Conservation (phyloP, 1,140 invertebrate species). For the Rhopalosiphum padi region DNA sequence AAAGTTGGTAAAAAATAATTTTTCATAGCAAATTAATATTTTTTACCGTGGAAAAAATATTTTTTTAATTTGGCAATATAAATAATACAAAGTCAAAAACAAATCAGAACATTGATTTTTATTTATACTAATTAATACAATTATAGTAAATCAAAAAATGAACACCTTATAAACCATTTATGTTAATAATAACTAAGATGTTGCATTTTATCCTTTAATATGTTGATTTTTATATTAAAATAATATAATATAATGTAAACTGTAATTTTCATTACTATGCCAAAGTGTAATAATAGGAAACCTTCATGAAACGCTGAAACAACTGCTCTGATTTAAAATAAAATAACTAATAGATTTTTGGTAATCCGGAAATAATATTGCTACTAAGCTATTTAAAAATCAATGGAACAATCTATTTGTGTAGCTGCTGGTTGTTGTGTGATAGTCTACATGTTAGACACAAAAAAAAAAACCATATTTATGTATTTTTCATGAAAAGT, state of each 20-base stretch:
- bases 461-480: not conserved
- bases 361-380: not conserved
- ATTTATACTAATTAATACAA: not conserved
- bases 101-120: not conserved
- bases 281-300: too few species aligned
- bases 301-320: not conserved
- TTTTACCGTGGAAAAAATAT: too few species aligned
- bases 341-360: not conserved
- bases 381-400: not conserved
- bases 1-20: not conserved
- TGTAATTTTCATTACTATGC: not conserved
- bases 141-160: not conserved
- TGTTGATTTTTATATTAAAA: not conserved
- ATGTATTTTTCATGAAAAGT: not conserved
- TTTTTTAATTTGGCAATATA: too few species aligned
- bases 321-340: not conserved
- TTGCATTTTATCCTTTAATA: not conserved
- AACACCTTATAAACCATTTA: not conserved
- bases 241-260: not conserved
- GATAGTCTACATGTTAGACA: too few species aligned
- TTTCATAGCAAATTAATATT: too few species aligned
- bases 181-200: not conserved
- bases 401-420: not conserved
- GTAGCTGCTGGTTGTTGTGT: not conserved
- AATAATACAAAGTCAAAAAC: not conserved